Evolutionary conservation across 2,797 vertebrate species (phyloP).

Genomic region (Lepus townsendii): DNA sequence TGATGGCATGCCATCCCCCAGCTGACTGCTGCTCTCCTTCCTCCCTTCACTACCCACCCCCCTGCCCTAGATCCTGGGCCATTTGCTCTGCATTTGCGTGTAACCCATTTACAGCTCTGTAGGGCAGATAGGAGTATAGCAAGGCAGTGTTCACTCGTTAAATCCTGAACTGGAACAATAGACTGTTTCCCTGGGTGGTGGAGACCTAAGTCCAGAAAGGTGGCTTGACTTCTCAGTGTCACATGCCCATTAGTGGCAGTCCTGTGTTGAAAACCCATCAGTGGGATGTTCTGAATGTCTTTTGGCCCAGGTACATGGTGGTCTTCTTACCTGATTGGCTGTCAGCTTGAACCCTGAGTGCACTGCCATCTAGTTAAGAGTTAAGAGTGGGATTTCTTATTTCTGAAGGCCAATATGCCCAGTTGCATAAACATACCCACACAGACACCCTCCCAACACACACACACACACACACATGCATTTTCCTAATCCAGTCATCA

Average conservation of each 20-base stretch:
- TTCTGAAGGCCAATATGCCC: background rate
- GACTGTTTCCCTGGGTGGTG: too few relatives aligned
- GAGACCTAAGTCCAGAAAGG: background rate
- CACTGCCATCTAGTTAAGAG: background rate
- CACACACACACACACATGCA: too few relatives aligned
- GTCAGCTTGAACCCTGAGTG: background rate
- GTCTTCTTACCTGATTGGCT: background rate
- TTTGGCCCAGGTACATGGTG: background rate
- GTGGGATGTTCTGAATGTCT: background rate
- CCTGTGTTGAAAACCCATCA: background rate
- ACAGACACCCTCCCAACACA: background rate
- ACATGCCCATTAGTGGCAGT: background rate
- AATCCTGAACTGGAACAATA: background rate
- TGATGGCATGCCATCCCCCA: accelerated
- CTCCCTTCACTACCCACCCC: background rate
- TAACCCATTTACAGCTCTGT: background rate
- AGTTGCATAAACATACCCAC: background rate
- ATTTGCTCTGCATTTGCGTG: background rate
- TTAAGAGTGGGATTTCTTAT: background rate
- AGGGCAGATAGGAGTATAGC: background rate
- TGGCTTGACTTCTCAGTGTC: background rate
- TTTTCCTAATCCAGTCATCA: background rate
- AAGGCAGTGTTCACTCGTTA: background rate
- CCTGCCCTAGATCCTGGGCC: background rate
- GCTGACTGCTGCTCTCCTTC: background rate